phyloP scores from a whole-genome alignment of 2,888 invertebrate genomes.

The Disparrhopalites patrizii region DNA sequence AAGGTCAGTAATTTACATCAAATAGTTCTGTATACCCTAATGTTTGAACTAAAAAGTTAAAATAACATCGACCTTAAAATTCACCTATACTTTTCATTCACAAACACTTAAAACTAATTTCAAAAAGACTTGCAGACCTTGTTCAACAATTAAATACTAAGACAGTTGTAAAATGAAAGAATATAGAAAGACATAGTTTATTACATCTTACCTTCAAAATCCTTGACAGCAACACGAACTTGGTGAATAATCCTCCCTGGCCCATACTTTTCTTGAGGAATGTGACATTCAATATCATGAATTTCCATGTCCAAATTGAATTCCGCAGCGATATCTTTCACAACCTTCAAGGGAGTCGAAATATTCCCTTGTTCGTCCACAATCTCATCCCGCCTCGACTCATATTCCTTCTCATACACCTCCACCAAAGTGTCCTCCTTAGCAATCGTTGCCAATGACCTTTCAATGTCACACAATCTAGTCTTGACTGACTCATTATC shows the following conservation, averaged over 20 bases:
- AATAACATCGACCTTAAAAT: too few relatives aligned
- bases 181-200: neutral
- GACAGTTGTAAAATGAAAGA: too few relatives aligned
- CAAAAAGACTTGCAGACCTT: too few relatives aligned
- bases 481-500: too few relatives aligned
- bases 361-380: slow-evolving; percentile 28
- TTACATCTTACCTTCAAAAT: slow-evolving; percentile 26
- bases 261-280: slow-evolving; percentile 9
- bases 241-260: slow-evolving; percentile 6
- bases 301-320: neutral
- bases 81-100: too few relatives aligned
- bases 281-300: slow-evolving; percentile 26
- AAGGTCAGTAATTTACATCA: too few relatives aligned
- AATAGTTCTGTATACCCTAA: too few relatives aligned
- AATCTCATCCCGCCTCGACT: slow-evolving; percentile 3
- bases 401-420: slow-evolving; percentile 12
- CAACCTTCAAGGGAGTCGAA: slow-evolving; percentile 32
- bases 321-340: slow-evolving; percentile 25
- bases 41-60: too few relatives aligned
- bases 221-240: slow-evolving; percentile 29
- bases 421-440: slow-evolving; percentile 22
- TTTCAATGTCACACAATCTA: too few relatives aligned
- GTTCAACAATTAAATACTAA: too few relatives aligned
- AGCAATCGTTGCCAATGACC: too few relatives aligned
- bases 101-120: too few relatives aligned